phyloP scores from a whole-genome alignment of 53 echinoderm and acorn worm species.

The Patiria pectinifera region DNA sequence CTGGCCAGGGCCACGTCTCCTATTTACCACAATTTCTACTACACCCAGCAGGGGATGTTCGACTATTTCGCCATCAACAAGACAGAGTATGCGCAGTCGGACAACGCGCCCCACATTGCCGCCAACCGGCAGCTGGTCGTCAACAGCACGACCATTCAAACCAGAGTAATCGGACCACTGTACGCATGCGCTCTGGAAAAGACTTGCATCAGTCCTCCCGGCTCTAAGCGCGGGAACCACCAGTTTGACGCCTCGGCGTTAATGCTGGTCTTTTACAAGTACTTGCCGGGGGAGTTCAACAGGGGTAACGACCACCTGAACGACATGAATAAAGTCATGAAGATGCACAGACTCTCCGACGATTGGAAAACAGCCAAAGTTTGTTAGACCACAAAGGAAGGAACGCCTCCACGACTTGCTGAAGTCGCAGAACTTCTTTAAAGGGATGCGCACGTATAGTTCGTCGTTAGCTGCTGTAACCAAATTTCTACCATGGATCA shows the following conservation, averaged over 20 bases:
- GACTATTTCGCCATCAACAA: slow-evolving; percentile 57
- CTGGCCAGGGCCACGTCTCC: too few relatives aligned
- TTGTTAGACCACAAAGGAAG: background rate
- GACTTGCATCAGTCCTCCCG: slow-evolving; percentile 69
- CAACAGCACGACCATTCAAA: slow-evolving; percentile 69
- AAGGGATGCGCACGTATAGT: too few relatives aligned
- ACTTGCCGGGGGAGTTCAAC: slow-evolving; percentile 53
- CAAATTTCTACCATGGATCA: too few relatives aligned
- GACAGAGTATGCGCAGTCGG: slow-evolving; percentile 43
- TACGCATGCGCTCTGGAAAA: slow-evolving; percentile 60
- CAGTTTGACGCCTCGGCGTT: slow-evolving; percentile 74
- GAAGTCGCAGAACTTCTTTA: too few relatives aligned
- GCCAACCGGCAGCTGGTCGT: slow-evolving; percentile 76
- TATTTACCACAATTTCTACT: slow-evolving; percentile 59
- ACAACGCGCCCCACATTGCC: slow-evolving; percentile 54
- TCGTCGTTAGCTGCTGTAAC: too few relatives aligned
- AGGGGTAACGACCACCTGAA: background rate
- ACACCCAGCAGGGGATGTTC: slow-evolving; percentile 63
- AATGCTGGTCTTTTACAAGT: slow-evolving; percentile 66
- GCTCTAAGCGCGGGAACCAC: slow-evolving; percentile 44
- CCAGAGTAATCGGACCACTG: slow-evolving; percentile 58
- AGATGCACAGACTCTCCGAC: background rate
- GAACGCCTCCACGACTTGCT: too few relatives aligned
- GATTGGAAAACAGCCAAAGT: background rate
- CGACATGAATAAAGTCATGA: background rate